These are phyloP conservation scores for Chunga burmeisteri DNA, from an alignment of 2,113 vertebrate genomes.

Conservation along the genomic window DNA sequence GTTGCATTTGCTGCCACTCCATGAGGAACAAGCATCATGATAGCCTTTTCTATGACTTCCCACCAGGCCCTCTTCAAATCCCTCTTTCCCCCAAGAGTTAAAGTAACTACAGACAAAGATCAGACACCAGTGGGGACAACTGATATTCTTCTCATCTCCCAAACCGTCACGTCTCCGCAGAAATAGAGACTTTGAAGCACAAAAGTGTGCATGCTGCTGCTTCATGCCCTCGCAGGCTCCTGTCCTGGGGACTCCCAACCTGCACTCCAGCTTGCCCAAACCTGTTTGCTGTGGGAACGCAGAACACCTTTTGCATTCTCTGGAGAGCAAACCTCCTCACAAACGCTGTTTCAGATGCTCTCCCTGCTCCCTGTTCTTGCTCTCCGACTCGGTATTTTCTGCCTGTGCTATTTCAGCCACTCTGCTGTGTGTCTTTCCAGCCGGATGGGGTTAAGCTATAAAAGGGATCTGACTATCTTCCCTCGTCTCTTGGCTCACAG, in stretches of 20 bases:
- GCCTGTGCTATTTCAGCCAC: background rate
- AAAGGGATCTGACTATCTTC: constrained; percentile 20
- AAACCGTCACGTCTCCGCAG: background rate
- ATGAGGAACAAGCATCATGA: fast-evolving
- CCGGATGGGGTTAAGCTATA: background rate
- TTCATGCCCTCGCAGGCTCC: background rate
- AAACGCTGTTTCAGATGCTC: background rate
- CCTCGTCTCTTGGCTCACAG: background rate
- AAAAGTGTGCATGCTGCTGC: background rate
- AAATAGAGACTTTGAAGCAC: background rate
- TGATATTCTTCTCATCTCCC: background rate
- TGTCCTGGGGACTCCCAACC: background rate
- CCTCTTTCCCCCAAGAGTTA: background rate
- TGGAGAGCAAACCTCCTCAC: background rate
- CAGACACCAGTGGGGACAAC: background rate
- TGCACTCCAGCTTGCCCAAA: background rate
- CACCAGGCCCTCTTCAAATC: background rate
- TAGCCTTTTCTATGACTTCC: background rate
- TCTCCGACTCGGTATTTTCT: background rate
- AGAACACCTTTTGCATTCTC: background rate
- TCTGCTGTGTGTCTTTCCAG: background rate
- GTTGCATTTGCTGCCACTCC: background rate
- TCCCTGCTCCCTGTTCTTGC: background rate
- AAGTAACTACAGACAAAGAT: background rate
- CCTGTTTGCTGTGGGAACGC: background rate